A percentile compares a stretch with the other conserved stretches of the same genome.
phyloP scores from a whole-genome alignment of 2,797 vertebrate genomes.

The Sebastes diploproa region DNA sequence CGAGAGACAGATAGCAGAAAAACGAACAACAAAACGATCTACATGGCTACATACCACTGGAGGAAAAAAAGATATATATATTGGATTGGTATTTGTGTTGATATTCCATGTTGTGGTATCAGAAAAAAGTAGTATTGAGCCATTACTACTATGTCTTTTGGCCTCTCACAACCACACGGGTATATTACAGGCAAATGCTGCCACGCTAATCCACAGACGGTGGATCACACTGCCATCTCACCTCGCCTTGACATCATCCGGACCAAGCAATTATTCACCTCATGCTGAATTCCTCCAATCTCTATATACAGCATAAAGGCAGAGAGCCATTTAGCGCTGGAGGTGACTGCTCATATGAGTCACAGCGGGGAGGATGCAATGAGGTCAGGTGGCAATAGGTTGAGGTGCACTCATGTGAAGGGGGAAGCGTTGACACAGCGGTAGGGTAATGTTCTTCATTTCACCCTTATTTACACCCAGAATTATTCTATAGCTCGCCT shows the following conservation, averaged over 20 bases:
- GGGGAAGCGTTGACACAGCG: constrained; percentile 41
- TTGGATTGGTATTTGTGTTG: neutral
- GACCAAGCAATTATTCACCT: constrained; percentile 45
- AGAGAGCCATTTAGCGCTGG: constrained; percentile 29
- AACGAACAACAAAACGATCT: too few species aligned
- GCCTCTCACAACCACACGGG: neutral
- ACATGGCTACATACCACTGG: too few species aligned
- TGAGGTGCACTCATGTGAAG: constrained; percentile 37
- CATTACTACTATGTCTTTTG: neutral
- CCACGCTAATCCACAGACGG: constrained; percentile 25
- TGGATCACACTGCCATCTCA: constrained; percentile 15
- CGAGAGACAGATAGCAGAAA: too few species aligned
- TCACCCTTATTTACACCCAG: constrained; percentile 65
- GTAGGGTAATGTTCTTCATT: constrained; percentile 67
- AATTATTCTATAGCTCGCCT: constrained; percentile 39
- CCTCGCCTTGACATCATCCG: constrained; percentile 42
- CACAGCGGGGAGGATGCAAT: neutral
- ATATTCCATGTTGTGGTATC: neutral
- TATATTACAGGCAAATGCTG: constrained; percentile 22
- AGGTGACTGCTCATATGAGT: constrained; percentile 5
- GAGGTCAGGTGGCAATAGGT: constrained; percentile 44
- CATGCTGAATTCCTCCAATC: constrained; percentile 32
- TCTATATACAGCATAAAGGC: neutral
- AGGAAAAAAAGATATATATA: neutral
- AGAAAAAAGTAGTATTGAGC: neutral